Base-by-base conservation (phyloP, 1,140 invertebrate species). In the Sitobion miscanthi region DNA sequence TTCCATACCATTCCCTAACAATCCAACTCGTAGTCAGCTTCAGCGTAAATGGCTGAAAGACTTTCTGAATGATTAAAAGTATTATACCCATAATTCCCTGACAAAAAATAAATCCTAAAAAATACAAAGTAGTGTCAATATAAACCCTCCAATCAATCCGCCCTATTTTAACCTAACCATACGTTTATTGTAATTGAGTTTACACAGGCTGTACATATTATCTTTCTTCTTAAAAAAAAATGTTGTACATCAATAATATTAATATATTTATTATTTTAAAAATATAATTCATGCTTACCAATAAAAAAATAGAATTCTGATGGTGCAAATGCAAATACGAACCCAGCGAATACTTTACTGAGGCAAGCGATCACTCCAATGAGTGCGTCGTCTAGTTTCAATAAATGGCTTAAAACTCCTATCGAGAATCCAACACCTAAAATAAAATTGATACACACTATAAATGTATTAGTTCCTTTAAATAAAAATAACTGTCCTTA, bases 291-390 rank as follows among this genome's bases (percentile, higher is more conserved):
- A 87, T 87, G 17, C 95, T 96, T 95, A 97, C 97, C 97, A 94
- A 98, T 95, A 94, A 98, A 98, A 95, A 98, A 97, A 91, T 97
- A 96, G 96, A 96, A 97, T 42, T 96, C 96, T 85, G 97, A 96
- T 42, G 96, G 96, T 25, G 97, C 97, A 94, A 97, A 98, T 1
- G 97, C 97, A 94, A 97, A 98, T 83, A 98, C 97, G 94, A 98
- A 97, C 49, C 97, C 96, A 7, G 97, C 96, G 17, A 97, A 95
- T 85, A 98, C 97, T 95, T 98, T 98, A 94, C 97, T 97, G 94
- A 96, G 96, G 93, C 97, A 97, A 25, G 97, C 97, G 94, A 98
- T 96, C 0, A 97, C 96, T 21, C 97, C 97, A 30, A 98, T 97
- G 7, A 97, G 95, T 0, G 97, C 97, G 95, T 98, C 97, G 94